Conservation (phyloP, 2,113 vertebrate species). For the Anolis sagrei region DNA sequence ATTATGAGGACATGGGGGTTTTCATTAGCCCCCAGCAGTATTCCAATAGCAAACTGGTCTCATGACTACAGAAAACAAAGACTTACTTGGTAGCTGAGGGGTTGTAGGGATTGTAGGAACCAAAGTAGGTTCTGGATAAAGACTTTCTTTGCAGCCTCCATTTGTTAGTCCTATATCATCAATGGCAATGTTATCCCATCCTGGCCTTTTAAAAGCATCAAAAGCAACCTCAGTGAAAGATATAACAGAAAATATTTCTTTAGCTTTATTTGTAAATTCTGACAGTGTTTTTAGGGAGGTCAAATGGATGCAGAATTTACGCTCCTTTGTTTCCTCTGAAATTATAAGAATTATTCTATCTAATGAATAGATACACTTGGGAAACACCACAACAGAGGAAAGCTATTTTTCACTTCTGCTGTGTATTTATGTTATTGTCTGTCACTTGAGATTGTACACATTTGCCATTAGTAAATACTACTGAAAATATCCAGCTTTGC, state of each 20-base stretch:
- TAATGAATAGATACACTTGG: neutral
- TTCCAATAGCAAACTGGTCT: neutral
- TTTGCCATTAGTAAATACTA: neutral
- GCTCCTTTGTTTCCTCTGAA: no score
- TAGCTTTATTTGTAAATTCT: neutral
- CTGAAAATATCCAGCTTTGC: neutral
- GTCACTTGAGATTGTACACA: no score
- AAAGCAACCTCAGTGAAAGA: constrained; percentile 81
- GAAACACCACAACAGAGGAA: no score
- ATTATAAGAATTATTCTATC: neutral
- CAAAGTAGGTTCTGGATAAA: constrained; percentile 84
- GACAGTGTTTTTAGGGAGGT: neutral
- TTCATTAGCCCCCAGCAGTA: constrained; percentile 9
- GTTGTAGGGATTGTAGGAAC: constrained; percentile 73
- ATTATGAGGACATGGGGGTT: rapidly evolving
- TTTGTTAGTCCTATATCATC: constrained; percentile 85
- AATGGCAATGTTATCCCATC: constrained; percentile 84
- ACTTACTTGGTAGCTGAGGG: constrained; percentile 80
- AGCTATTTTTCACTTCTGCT: no score
- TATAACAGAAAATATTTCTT: neutral
- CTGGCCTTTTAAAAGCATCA: constrained; percentile 78
- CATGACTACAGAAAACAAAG: neutral
- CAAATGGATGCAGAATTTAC: no score
- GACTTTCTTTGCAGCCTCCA: constrained; percentile 77
- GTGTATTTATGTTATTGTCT: no score